Base-by-base conservation (phyloP, 2,113 vertebrate genomes). In the Nibea albiflora region DNA sequence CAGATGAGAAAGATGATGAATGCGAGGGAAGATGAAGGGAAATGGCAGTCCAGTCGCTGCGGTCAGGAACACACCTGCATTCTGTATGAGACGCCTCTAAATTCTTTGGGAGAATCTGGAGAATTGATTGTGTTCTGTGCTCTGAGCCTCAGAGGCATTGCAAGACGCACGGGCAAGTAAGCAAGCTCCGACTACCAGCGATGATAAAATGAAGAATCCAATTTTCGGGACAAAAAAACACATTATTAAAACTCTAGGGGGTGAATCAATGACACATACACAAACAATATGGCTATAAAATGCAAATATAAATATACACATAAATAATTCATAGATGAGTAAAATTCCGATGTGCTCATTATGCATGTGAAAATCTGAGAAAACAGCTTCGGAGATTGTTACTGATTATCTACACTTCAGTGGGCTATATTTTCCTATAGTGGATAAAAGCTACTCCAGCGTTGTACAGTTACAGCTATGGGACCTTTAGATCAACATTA, bases 301-400 rank as follows among this genome's bases (percentile, higher is more conserved):
- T 54, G 26, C 73, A 39, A n/a, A n/a, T n/a, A n/a, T n/a, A n/a
- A n/a, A n/a, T 35, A 35, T 6, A 1, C 44, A 16, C 44, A 83
- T 76, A 58, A 83, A 88, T 84, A 69, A 90, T 85, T 88, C 46
- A 81, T 69, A 19, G 42, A 42, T 39, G 50, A 57, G 54, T 57
- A 67, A 73, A 65, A 73, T 52, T 44, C 11, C 4, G 3, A 39
- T 22, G 39, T 20, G 72, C 20, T 80, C 53, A 65, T 76, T 28
- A 50, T 11, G 50, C 19, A 35, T 39, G 39, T 76, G 26, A 74
- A 74, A 73, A 39, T 5, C 39, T 46, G 44, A 52, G 12, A 16
- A 72, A 80, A 20, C 16, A 17, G n/a, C 22, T 28, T 11, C 1
- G n/a, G 8, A 69, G 22, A 57, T 31, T 12, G 10, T 68, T 28